Conservation (phyloP, 1,140 invertebrate species). For the Aphaenogaster rudis region DNA sequence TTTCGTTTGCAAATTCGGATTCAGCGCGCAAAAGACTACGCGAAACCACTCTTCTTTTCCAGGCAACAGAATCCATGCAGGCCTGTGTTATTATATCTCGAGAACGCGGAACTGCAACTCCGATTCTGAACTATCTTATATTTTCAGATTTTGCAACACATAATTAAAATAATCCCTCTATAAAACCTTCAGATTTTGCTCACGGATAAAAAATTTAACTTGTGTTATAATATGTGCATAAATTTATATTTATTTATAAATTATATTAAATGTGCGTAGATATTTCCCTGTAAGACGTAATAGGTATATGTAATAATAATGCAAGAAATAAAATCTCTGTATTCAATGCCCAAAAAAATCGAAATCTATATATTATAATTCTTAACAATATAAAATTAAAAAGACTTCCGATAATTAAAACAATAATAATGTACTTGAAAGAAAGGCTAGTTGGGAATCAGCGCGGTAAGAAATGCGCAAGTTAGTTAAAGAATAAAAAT, state of each 20-base stretch:
- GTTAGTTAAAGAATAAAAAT: too few relatives aligned
- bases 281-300: neutral
- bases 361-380: neutral
- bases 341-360: neutral
- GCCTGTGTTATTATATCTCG: slow-evolving; percentile 42
- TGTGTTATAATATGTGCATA: neutral
- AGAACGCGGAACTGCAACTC: neutral
- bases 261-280: neutral
- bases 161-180: slow-evolving; percentile 7
- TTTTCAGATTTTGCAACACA: neutral
- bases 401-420: too few relatives aligned
- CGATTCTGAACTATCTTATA: neutral
- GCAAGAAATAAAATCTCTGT: neutral
- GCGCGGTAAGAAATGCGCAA: too few relatives aligned
- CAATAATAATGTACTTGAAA: too few relatives aligned
- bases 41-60: too few relatives aligned
- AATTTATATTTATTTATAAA: neutral
- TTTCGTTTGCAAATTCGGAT: too few relatives aligned
- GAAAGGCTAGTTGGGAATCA: too few relatives aligned
- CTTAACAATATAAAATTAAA: neutral
- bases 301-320: neutral
- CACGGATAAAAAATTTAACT: neutral
- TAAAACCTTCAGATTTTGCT: neutral
- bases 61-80: too few relatives aligned
- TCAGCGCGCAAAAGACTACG: too few relatives aligned